Evolutionary conservation across 1,140 invertebrate genomes (phyloP), one percentile per base, ranked within the genome.

Genomic region (Diorhabda carinulata): DNA sequence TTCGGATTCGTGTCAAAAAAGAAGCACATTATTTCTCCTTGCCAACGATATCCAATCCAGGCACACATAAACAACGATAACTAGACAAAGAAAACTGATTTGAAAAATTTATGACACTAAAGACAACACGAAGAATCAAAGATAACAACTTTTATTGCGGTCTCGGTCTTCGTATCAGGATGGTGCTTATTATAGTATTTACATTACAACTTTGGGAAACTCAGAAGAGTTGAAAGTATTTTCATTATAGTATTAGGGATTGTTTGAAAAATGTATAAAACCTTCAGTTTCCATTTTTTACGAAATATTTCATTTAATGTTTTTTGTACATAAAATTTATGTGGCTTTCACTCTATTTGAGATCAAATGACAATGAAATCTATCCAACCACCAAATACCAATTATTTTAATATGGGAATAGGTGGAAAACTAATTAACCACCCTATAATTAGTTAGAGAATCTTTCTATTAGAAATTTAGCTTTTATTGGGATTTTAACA

Each of bases 121-220:
- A 52, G 47, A 52, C 47, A 52, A 52, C 47, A 52, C 47, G 47
- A 52, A 52, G 47, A 52, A 52, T 52, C 47, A 52, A 52, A 52
- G 47, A 52, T 52, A 52, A 52, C 47, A 52, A 52, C 47, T 52
- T 52, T 52, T 52, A 52, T 52, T 52, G 47, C 47, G 47, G 47
- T 52, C n/a, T 52, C 47, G 47, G 47, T 52, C 47, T 52, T 52
- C 47, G 6, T 52, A 52, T 52, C 47, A 52, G 47, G n/a, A 52
- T 52, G 47, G 47, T 52, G 47, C 47, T 52, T 52, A 52, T 52
- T 52, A 52, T 52, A n/a, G 47, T 52, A 52, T 52, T 52, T 52
- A 52, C 47, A 52, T 52, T 52, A 52, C 47, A 52, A 52, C 47
- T 52, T 52, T 52, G 47, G 47, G 47, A 52, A 52, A 52, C 47